Base-by-base conservation (phyloP, 2,113 vertebrate genomes). In the Chaenocephalus aceratus region DNA sequence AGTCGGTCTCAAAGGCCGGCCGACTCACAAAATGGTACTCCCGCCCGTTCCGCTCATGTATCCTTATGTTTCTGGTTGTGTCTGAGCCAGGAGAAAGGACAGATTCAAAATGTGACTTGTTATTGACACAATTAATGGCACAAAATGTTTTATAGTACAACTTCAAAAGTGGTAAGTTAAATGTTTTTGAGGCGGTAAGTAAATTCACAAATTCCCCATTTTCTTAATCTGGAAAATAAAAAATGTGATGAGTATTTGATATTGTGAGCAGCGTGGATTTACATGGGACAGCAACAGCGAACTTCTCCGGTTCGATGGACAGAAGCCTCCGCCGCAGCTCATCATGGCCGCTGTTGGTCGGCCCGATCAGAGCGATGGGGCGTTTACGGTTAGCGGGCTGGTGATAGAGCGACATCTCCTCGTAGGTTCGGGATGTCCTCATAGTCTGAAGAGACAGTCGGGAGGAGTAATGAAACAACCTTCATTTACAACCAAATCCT, bases 341-440 rank as follows among this genome's bases (percentile, higher is more conserved):
- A 6, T 97, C 97, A 18, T 98, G 97, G 2, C 98, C 97, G 0
- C 97, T 97, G 93, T 96, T 98, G 57, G 97, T 95, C 0, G 97
- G 97, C 12, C 97, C 97, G 0, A 99, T 96, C 82, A 99, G 94
- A 49, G 97, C 96, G 1, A 99, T 94, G 49, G 98, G 97, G 16
- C 97, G 95, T 69, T 98, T 99, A 64, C 97, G 94, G 77, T 96
- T 97, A 67, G 96, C 96, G 10, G 97, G 96, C 81, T 99, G 98
- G 86, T 98, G 97, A 88, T 98, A 99, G 23, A 99, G 96, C 0
- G 97, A 97, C 97, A 98, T 98, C 93, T 99, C 98, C 86, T 99
- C 97, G 0, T 99, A 99, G 62, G 97, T 99, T 99, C 94, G 97
- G 83, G 89, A 98, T 95, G 72, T 99, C 98, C 49, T 98, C 97